Evolutionary conservation across 2,113 vertebrate genomes (phyloP).

Genomic region (Drymodes brunneopygia): DNA sequence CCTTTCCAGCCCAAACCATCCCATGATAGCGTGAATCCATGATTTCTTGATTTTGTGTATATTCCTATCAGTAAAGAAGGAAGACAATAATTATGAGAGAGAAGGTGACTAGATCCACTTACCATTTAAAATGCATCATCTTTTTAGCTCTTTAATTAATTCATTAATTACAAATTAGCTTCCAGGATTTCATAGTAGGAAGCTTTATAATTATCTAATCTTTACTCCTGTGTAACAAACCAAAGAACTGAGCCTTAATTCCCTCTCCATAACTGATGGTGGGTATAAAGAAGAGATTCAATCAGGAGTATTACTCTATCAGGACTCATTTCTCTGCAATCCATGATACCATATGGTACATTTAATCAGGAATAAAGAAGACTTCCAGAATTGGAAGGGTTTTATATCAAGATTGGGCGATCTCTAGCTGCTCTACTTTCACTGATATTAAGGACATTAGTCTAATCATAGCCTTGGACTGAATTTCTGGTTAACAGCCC

Average conservation of each 20-base stretch:
- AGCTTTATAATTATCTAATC: constrained; percentile 11
- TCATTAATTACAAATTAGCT: constrained; percentile 38
- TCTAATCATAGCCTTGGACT: background rate
- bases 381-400: background rate
- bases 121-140: background rate
- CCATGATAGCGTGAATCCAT: background rate
- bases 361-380: background rate
- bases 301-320: background rate
- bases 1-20: background rate
- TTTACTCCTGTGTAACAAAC: background rate
- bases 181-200: background rate
- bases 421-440: background rate
- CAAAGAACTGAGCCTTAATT: background rate
- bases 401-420: background rate
- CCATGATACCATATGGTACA: background rate
- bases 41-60: background rate
- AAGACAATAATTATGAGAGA: background rate
- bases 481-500: background rate
- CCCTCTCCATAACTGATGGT: background rate
- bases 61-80: background rate
- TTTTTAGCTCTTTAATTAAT: constrained; percentile 12
- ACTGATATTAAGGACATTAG: background rate
- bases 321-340: background rate
- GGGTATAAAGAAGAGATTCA: background rate
- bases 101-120: background rate